These are phyloP conservation scores for Grallaria varia DNA, from an alignment of 2,113 vertebrate genomes.

Conservation along the genomic window DNA sequence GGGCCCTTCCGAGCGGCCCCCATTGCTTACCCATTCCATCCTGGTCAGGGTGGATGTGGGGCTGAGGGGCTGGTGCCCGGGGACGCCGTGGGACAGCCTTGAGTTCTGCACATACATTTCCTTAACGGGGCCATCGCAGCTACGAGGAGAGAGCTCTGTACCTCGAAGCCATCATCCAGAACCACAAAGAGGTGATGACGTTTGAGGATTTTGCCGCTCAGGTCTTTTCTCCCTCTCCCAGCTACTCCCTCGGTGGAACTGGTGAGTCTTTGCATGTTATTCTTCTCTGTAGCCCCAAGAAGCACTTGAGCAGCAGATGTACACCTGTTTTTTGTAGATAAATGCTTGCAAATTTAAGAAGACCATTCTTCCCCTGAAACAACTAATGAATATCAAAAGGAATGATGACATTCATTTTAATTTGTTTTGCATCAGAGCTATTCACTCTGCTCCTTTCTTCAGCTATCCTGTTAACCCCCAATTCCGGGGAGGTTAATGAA, in stretches of 20 bases:
- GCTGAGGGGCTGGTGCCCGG: background rate
- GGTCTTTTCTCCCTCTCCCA: slow-evolving; percentile 93
- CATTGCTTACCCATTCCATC: rapidly evolving
- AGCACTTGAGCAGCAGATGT: slow-evolving; percentile 73
- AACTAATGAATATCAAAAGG: slow-evolving; percentile 87
- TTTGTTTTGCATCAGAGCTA: slow-evolving; percentile 81
- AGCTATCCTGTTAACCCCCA: slow-evolving; percentile 77
- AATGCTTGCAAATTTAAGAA: slow-evolving; percentile 79
- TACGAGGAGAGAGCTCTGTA: slow-evolving; percentile 97
- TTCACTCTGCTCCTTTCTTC: slow-evolving; percentile 75
- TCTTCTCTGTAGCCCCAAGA: slow-evolving; percentile 49
- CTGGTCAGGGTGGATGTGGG: background rate
- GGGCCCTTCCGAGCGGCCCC: background rate
- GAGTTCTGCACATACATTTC: slow-evolving; percentile 27
- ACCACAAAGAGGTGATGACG: slow-evolving; percentile 95
- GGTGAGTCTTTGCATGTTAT: slow-evolving; percentile 82
- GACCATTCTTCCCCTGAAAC: slow-evolving; percentile 74
- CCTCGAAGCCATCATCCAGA: slow-evolving; percentile 96
- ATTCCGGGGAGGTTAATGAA: slow-evolving; percentile 81
- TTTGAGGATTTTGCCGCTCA: slow-evolving; percentile 98
- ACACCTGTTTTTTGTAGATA: slow-evolving; percentile 84
- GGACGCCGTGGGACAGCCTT: background rate
- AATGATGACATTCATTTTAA: slow-evolving; percentile 81
- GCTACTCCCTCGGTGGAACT: slow-evolving; percentile 86
- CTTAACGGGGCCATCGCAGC: slow-evolving; percentile 81